Base-by-base conservation (phyloP, 1,140 invertebrate species). In the Rhizoglyphus robini region DNA sequence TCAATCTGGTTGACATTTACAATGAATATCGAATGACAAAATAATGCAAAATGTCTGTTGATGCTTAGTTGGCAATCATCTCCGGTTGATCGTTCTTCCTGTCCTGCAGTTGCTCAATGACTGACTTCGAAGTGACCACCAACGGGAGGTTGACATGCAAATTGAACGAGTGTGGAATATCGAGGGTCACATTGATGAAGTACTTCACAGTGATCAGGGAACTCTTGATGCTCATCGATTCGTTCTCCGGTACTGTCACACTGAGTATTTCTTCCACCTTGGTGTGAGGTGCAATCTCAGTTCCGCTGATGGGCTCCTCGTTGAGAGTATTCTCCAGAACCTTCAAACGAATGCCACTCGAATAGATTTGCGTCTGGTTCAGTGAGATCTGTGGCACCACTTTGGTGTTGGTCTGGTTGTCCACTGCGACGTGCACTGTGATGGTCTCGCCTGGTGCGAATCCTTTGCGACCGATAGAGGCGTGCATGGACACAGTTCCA, bases 311-410 rank as follows among this genome's bases (percentile, higher is more conserved):
- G 25, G 61, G 61, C 5, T 31, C 32, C 11, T 63, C 34, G 13
- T n/a, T 23, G 8, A 63, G 23, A 13, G 31, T 18, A 13, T 15
- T 63, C 23, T 63, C 61, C 25, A 63, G 47, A 3, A 36, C 47
- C 34, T 63, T 63, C 25, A 51, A 36, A 25, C 36, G 27, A 4
- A 13, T 30, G 18, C 61, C 61, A 49, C 27, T 5, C 61, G 47
- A 51, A 31, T 57, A 63, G 34, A 63, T 63, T 31, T 63, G 61
- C 3, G 46, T 49, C 32, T 63, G 61, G 32, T 63, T n/a, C 5
- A 63, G 23, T 4, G 36, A 25, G 11, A 36, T 36, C 5, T 38
- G 27, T n/a, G 61, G 61, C 30, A 25, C 31, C 32, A 63, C 32
- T 25, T 25, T 49, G 27, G 34, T 38, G 13, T n/a, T 58, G 4